These are phyloP conservation scores for Leptocoma aspasia DNA, from an alignment of 2,113 vertebrate species.

Conservation along the genomic window DNA sequence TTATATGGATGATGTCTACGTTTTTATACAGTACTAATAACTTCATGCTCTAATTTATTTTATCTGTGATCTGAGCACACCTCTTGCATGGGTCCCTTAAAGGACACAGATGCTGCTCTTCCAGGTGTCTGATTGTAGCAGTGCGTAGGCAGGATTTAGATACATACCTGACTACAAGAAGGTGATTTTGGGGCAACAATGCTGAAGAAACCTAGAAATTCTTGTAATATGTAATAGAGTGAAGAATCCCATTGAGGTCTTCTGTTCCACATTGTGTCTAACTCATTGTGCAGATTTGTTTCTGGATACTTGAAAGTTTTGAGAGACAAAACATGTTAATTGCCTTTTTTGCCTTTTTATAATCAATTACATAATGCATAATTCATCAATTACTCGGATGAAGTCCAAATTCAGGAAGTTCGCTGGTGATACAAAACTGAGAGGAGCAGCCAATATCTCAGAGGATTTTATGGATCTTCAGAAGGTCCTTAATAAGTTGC, in stretches of 20 bases:
- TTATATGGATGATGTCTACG: background rate
- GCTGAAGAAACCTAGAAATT: background rate
- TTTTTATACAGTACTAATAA: background rate
- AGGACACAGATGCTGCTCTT: background rate
- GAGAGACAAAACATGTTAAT: background rate
- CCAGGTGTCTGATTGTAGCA: background rate
- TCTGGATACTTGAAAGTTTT: background rate
- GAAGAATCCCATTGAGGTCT: background rate
- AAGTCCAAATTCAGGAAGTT: no score
- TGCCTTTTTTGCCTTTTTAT: background rate
- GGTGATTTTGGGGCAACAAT: background rate
- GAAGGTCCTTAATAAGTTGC: no score
- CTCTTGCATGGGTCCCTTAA: background rate
- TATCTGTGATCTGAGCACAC: background rate
- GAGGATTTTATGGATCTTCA: no score
- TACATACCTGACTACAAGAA: background rate
- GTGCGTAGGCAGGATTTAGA: background rate
- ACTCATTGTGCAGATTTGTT: background rate
- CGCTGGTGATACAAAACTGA: no score
- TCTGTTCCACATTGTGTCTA: background rate
- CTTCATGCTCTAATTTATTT: background rate
- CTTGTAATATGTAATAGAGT: background rate
- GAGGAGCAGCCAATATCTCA: no score
- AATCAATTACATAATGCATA: background rate
- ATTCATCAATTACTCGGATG: no score